Conservation (phyloP, 37 sponge, comb jelly and placozoan species). For the Cladorhizidae sp. region DNA sequence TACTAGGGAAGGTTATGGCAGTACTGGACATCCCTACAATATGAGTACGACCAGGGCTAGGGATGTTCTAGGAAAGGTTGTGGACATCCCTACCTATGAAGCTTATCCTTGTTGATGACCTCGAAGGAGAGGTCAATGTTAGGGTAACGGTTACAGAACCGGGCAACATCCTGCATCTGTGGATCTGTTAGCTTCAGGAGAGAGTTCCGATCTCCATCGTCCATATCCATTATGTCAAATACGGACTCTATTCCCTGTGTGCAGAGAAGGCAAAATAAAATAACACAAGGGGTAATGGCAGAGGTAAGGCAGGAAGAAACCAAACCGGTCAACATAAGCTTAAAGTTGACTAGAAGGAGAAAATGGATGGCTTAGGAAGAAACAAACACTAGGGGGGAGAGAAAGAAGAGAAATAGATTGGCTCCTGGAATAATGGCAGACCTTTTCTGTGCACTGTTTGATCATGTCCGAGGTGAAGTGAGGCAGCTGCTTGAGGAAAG, state of each 20-base stretch:
- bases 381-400: too few relatives aligned
- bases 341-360: too few relatives aligned
- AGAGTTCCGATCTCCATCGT: slow-evolving; percentile 83
- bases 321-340: too few relatives aligned
- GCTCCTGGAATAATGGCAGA: not conserved
- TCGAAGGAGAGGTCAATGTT: slow-evolving; percentile 93
- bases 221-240: slow-evolving; percentile 99
- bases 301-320: too few relatives aligned
- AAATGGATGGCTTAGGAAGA: too few relatives aligned
- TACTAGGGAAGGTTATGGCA: too few relatives aligned
- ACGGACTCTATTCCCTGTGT: slow-evolving; percentile 85
- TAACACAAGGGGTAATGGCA: too few relatives aligned
- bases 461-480: slow-evolving; percentile 94
- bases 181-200: slow-evolving; percentile 81
- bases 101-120: slow-evolving; percentile 69
- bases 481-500: slow-evolving; percentile 98
- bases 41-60: too few relatives aligned
- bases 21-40: too few relatives aligned
- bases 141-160: slow-evolving; percentile 98
- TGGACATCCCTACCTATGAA: slow-evolving; percentile 61
- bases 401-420: too few relatives aligned
- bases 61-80: too few relatives aligned
- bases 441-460: slow-evolving; percentile 86
- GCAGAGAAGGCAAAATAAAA: too few relatives aligned
- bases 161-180: slow-evolving; percentile 96